Conservation (phyloP, 2,888 invertebrate species). For the Chloromyia formosa region DNA sequence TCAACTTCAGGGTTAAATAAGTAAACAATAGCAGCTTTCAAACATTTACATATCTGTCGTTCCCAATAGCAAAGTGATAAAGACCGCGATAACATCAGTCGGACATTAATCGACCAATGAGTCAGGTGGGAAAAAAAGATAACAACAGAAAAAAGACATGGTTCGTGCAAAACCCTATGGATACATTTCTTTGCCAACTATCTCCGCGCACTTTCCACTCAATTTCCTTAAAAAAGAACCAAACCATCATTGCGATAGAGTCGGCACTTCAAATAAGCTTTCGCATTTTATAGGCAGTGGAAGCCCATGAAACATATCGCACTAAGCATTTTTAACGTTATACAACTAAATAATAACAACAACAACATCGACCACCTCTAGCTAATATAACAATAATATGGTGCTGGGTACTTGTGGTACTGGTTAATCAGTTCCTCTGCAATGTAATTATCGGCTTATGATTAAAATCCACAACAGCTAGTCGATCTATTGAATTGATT, state of each 20-base stretch:
- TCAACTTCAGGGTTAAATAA: too few relatives aligned
- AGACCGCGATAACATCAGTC: background rate
- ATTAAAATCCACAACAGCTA: background rate
- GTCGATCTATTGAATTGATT: background rate
- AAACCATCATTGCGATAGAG: too few relatives aligned
- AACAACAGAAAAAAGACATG: background rate
- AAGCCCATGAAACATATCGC: background rate
- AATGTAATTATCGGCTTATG: background rate
- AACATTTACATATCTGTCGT: background rate
- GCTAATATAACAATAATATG: too few relatives aligned
- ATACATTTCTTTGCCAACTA: background rate
- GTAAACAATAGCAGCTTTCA: background rate
- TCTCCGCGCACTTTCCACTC: constrained; percentile 16
- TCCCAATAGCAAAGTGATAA: background rate
- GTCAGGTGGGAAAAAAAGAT: background rate
- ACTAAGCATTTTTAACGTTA: constrained; percentile 4
- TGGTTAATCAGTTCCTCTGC: background rate
- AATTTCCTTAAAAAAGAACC: background rate
- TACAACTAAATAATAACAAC: background rate
- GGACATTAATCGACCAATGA: background rate
- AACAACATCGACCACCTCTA: constrained; percentile 1
- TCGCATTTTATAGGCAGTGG: background rate
- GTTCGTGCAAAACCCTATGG: background rate
- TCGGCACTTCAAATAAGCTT: too few relatives aligned
- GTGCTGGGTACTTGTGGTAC: too few relatives aligned